Evolutionary conservation across 2,797 vertebrate genomes (phyloP).

Genomic region (Sciaenops ocellatus): DNA sequence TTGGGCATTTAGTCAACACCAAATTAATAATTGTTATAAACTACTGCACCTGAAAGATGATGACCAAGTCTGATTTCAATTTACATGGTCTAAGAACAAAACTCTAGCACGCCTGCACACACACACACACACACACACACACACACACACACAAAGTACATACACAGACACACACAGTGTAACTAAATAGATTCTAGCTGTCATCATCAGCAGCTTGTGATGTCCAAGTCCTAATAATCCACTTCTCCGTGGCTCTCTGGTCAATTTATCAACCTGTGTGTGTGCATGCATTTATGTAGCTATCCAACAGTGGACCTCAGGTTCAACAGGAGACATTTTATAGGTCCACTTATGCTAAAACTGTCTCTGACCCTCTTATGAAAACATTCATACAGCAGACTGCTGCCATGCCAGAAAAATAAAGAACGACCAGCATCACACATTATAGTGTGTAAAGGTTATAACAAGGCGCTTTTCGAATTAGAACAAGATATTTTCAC

Average conservation of each 20-base stretch:
- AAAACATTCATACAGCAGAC: too few relatives aligned
- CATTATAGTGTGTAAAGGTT: too few relatives aligned
- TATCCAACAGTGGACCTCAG: too few relatives aligned
- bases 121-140: neutral
- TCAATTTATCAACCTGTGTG: neutral
- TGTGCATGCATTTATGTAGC: constrained; percentile 24
- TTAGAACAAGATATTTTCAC: too few relatives aligned
- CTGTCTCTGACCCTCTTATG: too few relatives aligned
- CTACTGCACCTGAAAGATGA: constrained; percentile 13
- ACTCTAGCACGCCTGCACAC: neutral
- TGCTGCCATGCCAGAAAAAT: too few relatives aligned
- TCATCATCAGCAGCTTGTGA: constrained; percentile 21
- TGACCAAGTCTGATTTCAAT: constrained; percentile 14
- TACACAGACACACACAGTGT: neutral
- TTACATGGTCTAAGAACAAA: constrained; percentile 1
- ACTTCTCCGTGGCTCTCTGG: constrained; percentile 11
- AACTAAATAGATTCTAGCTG: constrained; percentile 14
- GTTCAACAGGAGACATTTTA: too few relatives aligned
- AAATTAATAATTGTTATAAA: constrained; percentile 36
- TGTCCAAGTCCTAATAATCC: constrained; percentile 37
- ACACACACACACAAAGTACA: neutral
- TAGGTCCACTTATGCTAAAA: too few relatives aligned
- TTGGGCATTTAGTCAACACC: constrained; percentile 44
- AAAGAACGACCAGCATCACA: too few relatives aligned
- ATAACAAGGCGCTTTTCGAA: too few relatives aligned